Evolutionary conservation across 2,797 vertebrate species (phyloP).

Genomic region (Moxostoma hubbsi): DNA sequence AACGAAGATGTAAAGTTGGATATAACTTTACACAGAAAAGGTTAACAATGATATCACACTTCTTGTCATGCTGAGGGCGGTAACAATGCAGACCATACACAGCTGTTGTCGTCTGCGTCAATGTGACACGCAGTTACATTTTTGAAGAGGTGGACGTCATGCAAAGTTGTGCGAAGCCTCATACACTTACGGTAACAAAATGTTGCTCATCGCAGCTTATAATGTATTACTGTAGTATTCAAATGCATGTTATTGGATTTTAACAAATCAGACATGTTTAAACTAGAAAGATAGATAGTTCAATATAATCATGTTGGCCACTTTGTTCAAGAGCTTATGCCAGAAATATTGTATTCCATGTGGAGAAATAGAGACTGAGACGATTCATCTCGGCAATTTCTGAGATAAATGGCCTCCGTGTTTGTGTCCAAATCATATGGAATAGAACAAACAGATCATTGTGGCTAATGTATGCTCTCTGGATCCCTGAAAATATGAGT

Average conservation of each 20-base stretch:
- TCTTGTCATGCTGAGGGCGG: too few species aligned
- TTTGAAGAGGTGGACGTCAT: too few species aligned
- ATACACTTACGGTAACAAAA: background rate
- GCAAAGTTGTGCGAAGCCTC: too few species aligned
- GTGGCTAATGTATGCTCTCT: slow-evolving; percentile 25
- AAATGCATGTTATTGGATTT: slow-evolving; percentile 6
- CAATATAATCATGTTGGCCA: slow-evolving; percentile 2
- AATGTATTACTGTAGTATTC: slow-evolving; percentile 8
- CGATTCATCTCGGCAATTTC: background rate
- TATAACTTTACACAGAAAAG: too few species aligned
- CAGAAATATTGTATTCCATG: slow-evolving; percentile 19
- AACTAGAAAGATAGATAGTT: slow-evolving; percentile 9
- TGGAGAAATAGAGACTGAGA: slow-evolving; percentile 10
- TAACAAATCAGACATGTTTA: slow-evolving; percentile 21
- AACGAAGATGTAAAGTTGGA: too few species aligned
- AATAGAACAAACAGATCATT: slow-evolving; percentile 37
- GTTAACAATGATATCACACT: too few species aligned
- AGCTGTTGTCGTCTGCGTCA: too few species aligned
- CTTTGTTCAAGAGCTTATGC: slow-evolving; percentile 17
- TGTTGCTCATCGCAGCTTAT: background rate
- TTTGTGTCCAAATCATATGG: slow-evolving; percentile 32
- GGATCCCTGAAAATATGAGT: slow-evolving; percentile 14
- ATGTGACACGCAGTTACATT: too few species aligned
- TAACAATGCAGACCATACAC: too few species aligned
- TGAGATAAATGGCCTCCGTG: slow-evolving; percentile 29